Evolutionary conservation across 2,888 invertebrate genomes (phyloP), one percentile per base, ranked within the genome.

Genomic region (Sericinus montela): DNA sequence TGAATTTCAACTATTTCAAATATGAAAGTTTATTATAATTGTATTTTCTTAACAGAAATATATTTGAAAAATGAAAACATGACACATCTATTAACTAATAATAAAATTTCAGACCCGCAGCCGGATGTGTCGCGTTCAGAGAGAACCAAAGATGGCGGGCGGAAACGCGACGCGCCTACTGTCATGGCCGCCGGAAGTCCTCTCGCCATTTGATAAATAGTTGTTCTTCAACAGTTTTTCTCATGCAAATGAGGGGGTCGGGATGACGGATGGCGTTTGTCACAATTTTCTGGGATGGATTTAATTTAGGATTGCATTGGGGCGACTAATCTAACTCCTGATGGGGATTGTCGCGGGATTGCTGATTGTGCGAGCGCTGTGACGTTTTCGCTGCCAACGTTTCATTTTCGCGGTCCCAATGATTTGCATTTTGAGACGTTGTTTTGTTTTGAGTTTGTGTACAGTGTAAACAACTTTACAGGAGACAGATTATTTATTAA

Each of bases 151-250:
- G 76, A 85, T 83, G 83, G 84, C 81, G 74, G 78, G 63, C 81
- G 86, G 86, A 86, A 84, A 65, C 69, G 62, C 74, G 83, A 83
- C 84, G 87, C 86, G 87, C 84, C 86, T 81, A 74, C 80, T 80
- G 84, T 80, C 85, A 84, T 75, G 78, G 82, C 80, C 65, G 78
- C 77, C 86, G 87, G 87, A 88, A 84, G 80, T 82, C 69, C 82
- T 67, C 77, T 78, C 65, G 74, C 85, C 75, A 82, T 86, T 88
- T 88, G 87, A 88, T 87, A 88, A 88, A 88, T 88, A 88, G 87
- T 87, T 86, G 87, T 87, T 86, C 87, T 85, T 84, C 75, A 79
- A 78, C 75, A 81, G 86, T 87, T 87, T 86, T 87, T 86, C 84
- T 84, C 81, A 87, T 87, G 87, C 85, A 88, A 86, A 87, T 87